These are phyloP conservation scores for Hydriomena furcata DNA, from an alignment of 2,888 invertebrate species.

Conservation along the genomic window DNA sequence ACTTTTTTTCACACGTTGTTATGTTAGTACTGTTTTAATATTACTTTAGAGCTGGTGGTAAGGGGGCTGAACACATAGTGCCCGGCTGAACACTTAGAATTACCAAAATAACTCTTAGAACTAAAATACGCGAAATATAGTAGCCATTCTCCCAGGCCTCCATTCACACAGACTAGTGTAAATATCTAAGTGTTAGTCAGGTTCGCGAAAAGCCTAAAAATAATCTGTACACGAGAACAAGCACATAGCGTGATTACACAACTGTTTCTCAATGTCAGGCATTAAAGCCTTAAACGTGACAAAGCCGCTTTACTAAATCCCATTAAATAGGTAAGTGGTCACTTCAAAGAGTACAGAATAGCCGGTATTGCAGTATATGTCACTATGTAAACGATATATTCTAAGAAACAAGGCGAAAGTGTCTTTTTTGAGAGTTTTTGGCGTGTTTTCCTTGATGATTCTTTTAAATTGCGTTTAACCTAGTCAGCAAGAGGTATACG, in stretches of 20 bases:
- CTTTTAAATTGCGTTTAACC: neutral
- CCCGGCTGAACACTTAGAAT: too few relatives aligned
- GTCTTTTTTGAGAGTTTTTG: slow-evolving; percentile 7
- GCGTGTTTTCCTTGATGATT: slow-evolving; percentile 18
- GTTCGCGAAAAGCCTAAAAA: too few relatives aligned
- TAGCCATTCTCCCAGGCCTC: too few relatives aligned
- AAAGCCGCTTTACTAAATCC: slow-evolving; percentile 30
- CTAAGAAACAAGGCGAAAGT: slow-evolving; percentile 11
- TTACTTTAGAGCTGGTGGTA: too few relatives aligned
- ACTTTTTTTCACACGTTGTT: too few relatives aligned
- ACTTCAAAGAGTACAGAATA: slow-evolving; percentile 24
- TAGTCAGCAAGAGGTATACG: too few relatives aligned
- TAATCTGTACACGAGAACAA: slow-evolving; percentile 1
- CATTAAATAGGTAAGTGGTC: slow-evolving; percentile 23
- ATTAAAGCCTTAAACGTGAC: slow-evolving; percentile 27
- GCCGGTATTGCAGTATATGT: slow-evolving; percentile 16
- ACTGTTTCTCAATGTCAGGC: slow-evolving; percentile 26
- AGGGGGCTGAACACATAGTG: too few relatives aligned
- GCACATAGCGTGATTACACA: slow-evolving; percentile 18
- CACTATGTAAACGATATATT: slow-evolving; percentile 10
- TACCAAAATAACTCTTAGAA: too few relatives aligned
- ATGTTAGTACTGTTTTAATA: too few relatives aligned
- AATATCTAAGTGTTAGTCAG: too few relatives aligned
- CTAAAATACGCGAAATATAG: too few relatives aligned
- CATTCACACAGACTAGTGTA: too few relatives aligned